These are phyloP conservation scores for Calameuta filiformis DNA, from an alignment of 2,888 invertebrate species.

Conservation along the genomic window DNA sequence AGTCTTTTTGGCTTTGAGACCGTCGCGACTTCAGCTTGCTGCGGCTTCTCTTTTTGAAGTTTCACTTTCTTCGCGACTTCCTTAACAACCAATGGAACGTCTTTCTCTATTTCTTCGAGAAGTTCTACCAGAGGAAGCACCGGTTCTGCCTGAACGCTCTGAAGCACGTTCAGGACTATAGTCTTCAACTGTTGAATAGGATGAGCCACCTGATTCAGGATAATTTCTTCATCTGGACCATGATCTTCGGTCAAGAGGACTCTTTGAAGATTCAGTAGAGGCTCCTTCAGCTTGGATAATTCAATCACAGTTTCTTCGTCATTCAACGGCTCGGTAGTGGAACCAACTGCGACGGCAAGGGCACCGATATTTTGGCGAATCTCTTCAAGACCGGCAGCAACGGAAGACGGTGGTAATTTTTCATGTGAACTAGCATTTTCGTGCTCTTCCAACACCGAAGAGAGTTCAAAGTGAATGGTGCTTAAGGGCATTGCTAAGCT, in stretches of 20 bases:
- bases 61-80: constrained; percentile 40
- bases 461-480: constrained; percentile 50
- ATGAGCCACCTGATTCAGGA: constrained; percentile 44
- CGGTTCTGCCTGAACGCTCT: constrained; percentile 27
- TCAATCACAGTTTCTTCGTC: constrained; percentile 42
- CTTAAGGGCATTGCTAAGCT: constrained; percentile 42
- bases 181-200: constrained; percentile 47
- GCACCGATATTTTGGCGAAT: constrained; percentile 48
- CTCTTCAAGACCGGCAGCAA: constrained; percentile 43
- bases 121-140: constrained; percentile 43
- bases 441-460: constrained; percentile 45
- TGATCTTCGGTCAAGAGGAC: constrained; percentile 46
- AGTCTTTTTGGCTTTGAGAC: constrained; percentile 26
- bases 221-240: constrained; percentile 39
- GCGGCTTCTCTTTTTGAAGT: constrained; percentile 20
- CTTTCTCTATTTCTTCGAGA: constrained; percentile 53
- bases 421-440: constrained; percentile 20
- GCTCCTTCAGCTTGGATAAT: constrained; percentile 44
- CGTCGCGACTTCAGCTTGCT: background rate
- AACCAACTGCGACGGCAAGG: constrained; percentile 46
- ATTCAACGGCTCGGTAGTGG: constrained; percentile 24
- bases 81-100: constrained; percentile 41
- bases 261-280: constrained; percentile 49
- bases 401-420: constrained; percentile 9
- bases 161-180: constrained; percentile 37